Conservation (phyloP, 1,140 invertebrate genomes). For the Drosophila santomea region DNA sequence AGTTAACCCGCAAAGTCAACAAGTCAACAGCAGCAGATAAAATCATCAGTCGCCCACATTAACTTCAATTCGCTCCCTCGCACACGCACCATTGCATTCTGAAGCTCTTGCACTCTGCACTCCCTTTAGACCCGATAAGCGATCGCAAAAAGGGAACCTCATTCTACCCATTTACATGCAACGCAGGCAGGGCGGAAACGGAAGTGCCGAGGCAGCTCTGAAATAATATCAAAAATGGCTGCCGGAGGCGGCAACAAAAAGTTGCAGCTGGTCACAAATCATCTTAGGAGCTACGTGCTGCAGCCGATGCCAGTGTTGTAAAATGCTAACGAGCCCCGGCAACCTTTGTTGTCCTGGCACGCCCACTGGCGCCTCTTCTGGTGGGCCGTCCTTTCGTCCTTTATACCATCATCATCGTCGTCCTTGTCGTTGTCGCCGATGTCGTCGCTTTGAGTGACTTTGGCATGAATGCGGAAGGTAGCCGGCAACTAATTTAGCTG, state of each 20-base stretch:
- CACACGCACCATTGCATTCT: slow-evolving; percentile 13
- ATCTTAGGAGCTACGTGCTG: slow-evolving; percentile 70
- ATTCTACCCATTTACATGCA: slow-evolving; percentile 69
- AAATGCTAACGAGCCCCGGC: slow-evolving; percentile 78
- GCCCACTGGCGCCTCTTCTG: not conserved
- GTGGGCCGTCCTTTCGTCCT: not conserved
- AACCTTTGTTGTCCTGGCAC: slow-evolving; percentile 64
- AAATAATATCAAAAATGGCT: slow-evolving; percentile 83
- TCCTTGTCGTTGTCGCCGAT: slow-evolving; percentile 38
- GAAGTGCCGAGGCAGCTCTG: slow-evolving; percentile 71
- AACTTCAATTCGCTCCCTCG: slow-evolving; percentile 27
- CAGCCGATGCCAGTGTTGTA: slow-evolving; percentile 74
- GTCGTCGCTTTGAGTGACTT: slow-evolving; percentile 66
- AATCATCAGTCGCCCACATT: slow-evolving; percentile 76
- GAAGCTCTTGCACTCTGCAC: not conserved
- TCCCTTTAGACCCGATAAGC: slow-evolving; percentile 55
- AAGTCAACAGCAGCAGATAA: slow-evolving; percentile 78
- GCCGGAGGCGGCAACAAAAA: slow-evolving; percentile 78
- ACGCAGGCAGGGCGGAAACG: slow-evolving; percentile 67
- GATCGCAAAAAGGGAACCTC: slow-evolving; percentile 38
- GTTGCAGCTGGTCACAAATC: slow-evolving; percentile 79
- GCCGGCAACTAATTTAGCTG: slow-evolving; percentile 76
- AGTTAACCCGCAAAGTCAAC: slow-evolving; percentile 77
- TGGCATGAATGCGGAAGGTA: slow-evolving; percentile 61
- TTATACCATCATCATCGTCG: slow-evolving; percentile 1